Base-by-base conservation (phyloP, 2,888 invertebrate genomes). In the Cryptus viduatorius region DNA sequence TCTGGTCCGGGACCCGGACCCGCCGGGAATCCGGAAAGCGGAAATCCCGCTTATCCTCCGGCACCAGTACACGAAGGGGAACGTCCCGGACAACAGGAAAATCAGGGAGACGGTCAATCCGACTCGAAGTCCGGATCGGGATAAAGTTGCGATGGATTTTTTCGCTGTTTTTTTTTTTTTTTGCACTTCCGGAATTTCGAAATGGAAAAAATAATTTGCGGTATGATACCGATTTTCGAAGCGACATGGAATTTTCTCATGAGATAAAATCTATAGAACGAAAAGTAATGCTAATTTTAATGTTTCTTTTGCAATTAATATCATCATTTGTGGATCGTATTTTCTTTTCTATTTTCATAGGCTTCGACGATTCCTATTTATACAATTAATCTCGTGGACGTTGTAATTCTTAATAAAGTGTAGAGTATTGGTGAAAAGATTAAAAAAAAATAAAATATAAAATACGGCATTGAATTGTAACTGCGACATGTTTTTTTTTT, bases 61-160 rank as follows among this genome's bases (percentile, higher is more conserved):
- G 85, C 90, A n/a, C 88, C 92, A 0, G 89, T 88, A 1, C 93
- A 93, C 79, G 88, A 88, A 16, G 91, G 92, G 44, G 93, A 93
- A 81, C 90, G 93, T 8, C 79, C 90, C 1, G 89, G 88, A 37
- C 87, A 91, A 4, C 82, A 91, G 14, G 93, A 93, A 8, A 90
- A 89, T 86, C 93, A 92, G 72, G 82, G 82, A 0, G 93, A 93
- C 53, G 88, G 90, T 31, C 93, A 92, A 83, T 77, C 89, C 8
- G 93, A 93, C 65, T 73, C 89, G n/a, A 93, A 93, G 86, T 87
- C 93, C 24, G 91, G 91, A 61, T 91, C 93, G 56, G 90, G 89
- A 80, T 93, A 89, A 90, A 31, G 12, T 42, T 0, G 7, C n/a
- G 31, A 19, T 29, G 5, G 29, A 19, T 29, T 24, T 61, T 65